Base-by-base conservation (phyloP, 1,140 invertebrate genomes). In the Parasteatoda tepidariorum region DNA sequence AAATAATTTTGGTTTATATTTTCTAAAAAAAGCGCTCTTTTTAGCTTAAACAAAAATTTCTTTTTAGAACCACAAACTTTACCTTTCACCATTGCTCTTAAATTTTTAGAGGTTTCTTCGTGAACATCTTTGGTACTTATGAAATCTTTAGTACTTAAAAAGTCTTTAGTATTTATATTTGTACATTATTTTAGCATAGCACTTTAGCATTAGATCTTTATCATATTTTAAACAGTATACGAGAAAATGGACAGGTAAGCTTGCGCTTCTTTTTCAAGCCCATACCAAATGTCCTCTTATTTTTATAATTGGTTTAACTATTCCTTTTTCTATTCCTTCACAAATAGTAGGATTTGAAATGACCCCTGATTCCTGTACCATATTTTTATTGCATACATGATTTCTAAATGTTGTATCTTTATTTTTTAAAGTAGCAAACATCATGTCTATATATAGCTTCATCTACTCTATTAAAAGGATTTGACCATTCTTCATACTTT, bases 391-490 rank as follows among this genome's bases (percentile, higher is more conserved):
- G 38, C 57, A 75, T 6, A 89, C 90, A 81, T 84, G 70, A 84
- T 90, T 87, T 86, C 90, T 85, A 1, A 7, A 48, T 30, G 61
- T 38, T 0, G 54, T 61, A 86, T 89, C 84, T 55, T 87, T 57
- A 22, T 85, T 86, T 79, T 89, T 78, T 0, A 85, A 85, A 85
- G n/a, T 90, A 90, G 3, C 86, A 86, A 73, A 91, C 89, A 86
- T 90, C 88, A 81, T 90, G 90, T 38, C 88, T 73, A 85, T 88
- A 89, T 73, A 89, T 90, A 24, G 88, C 86, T 68, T 85, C 31
- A 85, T 91, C 89, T 87, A 78, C 75, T 24, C 41, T 67, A 34
- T 78, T 55, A 2, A 78, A 54, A 0, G 75, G 62, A 24, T 67
- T 67, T 0, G 34, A 33, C 9, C 6, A 78, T 0, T 67, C 62